These are phyloP conservation scores for Macrochelys suwanniensis DNA, from an alignment of 2,797 vertebrate species.

Conservation along the genomic window DNA sequence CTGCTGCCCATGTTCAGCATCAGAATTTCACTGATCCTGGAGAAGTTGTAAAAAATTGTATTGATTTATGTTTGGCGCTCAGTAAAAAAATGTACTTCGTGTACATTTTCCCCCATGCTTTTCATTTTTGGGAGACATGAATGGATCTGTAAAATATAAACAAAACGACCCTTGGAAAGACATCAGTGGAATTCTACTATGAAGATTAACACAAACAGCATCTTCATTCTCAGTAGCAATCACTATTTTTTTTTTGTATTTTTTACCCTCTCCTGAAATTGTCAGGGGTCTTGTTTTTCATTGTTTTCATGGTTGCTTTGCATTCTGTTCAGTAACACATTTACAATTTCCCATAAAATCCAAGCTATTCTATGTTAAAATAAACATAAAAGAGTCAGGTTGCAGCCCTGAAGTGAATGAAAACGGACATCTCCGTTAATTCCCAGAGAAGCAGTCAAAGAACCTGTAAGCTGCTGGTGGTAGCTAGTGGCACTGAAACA, in stretches of 20 bases:
- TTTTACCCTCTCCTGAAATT: not conserved
- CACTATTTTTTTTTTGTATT: not conserved
- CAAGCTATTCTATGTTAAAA: not conserved
- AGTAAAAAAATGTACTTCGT: not conserved
- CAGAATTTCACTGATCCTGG: not conserved
- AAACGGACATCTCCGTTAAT: not conserved
- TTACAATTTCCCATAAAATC: not conserved
- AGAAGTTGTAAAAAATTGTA: not conserved
- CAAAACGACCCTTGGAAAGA: not conserved
- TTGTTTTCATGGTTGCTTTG: not conserved
- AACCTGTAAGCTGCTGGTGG: not conserved
- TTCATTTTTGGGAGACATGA: not conserved
- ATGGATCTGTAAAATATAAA: not conserved
- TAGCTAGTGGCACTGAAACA: not conserved
- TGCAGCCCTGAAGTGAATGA: not conserved
- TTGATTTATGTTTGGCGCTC: not conserved
- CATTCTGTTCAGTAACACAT: not conserved
- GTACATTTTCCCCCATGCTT: not conserved
- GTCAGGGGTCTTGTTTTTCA: not conserved
- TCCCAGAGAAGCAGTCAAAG: not conserved
- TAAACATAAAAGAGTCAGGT: not conserved
- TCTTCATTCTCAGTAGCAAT: not conserved
- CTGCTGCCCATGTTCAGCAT: not conserved
- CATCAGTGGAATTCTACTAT: not conserved
- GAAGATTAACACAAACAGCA: not conserved